Conservation (phyloP, 2,797 vertebrate genomes). For the Hirundo rustica region DNA sequence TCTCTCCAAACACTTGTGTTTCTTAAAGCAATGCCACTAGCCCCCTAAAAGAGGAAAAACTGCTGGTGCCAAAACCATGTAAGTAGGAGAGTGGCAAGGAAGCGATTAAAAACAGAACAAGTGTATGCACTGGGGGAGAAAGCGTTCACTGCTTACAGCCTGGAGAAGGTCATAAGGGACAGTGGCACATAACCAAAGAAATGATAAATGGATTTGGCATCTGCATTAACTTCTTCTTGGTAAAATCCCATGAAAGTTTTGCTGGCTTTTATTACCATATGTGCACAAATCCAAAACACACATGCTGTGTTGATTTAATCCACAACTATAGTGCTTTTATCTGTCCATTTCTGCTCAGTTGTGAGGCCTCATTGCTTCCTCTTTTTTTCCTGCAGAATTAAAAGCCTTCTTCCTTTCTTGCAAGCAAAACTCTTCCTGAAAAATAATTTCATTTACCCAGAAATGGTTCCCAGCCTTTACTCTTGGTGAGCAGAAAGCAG, state of each 20-base stretch:
- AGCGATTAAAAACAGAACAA: background rate
- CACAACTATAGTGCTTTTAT: background rate
- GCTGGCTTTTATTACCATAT: constrained; percentile 19
- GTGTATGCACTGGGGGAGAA: background rate
- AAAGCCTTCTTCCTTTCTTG: background rate
- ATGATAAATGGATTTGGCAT: constrained; percentile 52
- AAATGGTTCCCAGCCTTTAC: background rate
- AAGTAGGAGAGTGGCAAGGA: background rate
- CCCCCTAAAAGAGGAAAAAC: background rate
- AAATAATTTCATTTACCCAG: background rate
- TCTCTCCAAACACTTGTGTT: background rate
- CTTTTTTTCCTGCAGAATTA: background rate
- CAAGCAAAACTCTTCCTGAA: background rate
- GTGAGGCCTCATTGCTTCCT: background rate
- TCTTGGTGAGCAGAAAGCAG: background rate
- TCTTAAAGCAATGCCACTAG: background rate
- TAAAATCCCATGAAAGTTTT: constrained; percentile 37
- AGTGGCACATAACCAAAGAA: constrained; percentile 25
- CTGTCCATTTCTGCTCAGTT: background rate
- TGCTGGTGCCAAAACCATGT: background rate
- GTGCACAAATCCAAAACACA: constrained; percentile 19
- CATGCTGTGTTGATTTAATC: background rate
- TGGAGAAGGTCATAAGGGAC: background rate
- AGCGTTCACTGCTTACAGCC: background rate
- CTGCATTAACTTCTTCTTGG: background rate